Percentiles rank a stretch among this genome's conserved stretches.
phyloP scores from a whole-genome alignment of 2,113 vertebrate species.

The Atrichornis clamosus region DNA sequence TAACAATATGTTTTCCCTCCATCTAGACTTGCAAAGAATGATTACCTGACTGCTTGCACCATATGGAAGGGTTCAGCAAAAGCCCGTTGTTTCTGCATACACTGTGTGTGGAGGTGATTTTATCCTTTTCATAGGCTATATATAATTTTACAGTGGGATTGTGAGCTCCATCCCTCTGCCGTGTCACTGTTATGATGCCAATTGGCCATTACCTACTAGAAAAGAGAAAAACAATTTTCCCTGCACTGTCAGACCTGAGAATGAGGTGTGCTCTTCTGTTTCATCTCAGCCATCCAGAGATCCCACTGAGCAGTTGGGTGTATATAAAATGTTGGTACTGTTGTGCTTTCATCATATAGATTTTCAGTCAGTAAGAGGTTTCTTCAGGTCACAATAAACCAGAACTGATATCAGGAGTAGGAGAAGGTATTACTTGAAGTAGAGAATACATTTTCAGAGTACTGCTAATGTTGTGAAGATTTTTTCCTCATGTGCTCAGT shows the following conservation, averaged over 20 bases:
- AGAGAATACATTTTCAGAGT: neutral
- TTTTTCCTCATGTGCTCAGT: neutral
- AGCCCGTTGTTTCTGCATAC: neutral
- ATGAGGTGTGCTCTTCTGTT: neutral
- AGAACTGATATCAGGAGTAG: neutral
- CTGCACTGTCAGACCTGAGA: neutral
- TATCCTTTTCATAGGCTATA: neutral
- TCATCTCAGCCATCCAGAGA: neutral
- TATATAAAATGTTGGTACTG: neutral
- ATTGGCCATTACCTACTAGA: neutral
- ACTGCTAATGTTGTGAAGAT: neutral
- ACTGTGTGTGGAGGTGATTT: neutral
- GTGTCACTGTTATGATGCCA: neutral
- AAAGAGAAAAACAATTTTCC: neutral
- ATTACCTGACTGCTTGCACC: neutral
- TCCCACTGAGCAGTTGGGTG: neutral
- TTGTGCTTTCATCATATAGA: neutral
- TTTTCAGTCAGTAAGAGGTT: neutral
- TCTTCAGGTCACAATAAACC: neutral
- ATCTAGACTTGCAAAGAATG: neutral
- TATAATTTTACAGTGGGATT: neutral
- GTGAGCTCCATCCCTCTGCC: neutral
- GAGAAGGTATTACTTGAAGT: neutral
- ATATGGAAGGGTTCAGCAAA: neutral
- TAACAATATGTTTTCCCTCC: neutral